Conservation (phyloP, 2,797 vertebrate genomes). For the Micropoecilia bifurca region DNA sequence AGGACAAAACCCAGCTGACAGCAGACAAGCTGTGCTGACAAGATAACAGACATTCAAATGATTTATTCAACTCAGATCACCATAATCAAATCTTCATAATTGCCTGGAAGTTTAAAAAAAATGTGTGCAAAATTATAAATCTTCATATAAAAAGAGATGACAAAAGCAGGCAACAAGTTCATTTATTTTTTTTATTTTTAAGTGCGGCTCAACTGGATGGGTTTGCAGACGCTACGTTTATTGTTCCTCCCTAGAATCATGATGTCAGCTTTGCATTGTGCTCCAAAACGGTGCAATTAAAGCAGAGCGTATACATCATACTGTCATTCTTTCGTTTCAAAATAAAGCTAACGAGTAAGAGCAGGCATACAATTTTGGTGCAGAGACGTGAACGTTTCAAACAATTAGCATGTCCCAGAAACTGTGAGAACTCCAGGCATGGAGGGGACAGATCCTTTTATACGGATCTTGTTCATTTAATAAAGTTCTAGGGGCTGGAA, state of each 20-base stretch:
- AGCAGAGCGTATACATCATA: not conserved
- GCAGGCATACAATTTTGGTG: not conserved
- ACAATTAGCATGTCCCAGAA: not conserved
- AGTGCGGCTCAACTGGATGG: not conserved
- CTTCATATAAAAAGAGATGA: not conserved
- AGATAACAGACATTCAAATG: not conserved
- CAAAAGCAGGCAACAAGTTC: not conserved
- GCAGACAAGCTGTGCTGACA: not conserved
- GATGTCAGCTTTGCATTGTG: slow-evolving; percentile 2
- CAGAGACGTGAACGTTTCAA: not conserved
- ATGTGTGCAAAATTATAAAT: not conserved
- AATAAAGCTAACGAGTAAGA: not conserved
- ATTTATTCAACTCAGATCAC: slow-evolving; percentile 2
- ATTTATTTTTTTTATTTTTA: not conserved
- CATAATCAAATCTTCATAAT: not conserved
- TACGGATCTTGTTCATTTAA: not conserved
- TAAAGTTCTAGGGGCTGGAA: not conserved
- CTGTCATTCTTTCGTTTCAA: slow-evolving; percentile 1
- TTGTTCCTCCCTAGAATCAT: not conserved
- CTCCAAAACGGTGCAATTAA: not conserved
- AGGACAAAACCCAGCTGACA: not conserved
- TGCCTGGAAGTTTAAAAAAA: not conserved
- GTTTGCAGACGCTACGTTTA: not conserved
- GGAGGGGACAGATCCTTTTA: not conserved
- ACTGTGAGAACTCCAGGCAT: not conserved